These are phyloP conservation scores for Polypterus senegalus DNA, from an alignment of 2,113 vertebrate genomes.

Conservation along the genomic window DNA sequence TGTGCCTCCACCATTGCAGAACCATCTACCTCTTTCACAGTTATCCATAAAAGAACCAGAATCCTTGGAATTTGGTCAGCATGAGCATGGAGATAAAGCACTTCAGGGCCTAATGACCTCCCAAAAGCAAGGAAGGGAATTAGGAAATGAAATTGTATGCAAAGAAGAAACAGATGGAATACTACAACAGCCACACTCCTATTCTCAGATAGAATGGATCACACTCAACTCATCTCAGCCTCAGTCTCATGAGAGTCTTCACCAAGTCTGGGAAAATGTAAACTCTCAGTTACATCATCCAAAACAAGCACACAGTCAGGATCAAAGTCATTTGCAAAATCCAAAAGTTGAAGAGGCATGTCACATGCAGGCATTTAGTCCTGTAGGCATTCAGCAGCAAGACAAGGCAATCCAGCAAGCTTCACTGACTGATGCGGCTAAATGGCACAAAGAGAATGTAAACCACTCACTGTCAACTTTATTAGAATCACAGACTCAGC, in stretches of 20 bases:
- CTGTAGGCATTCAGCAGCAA: slow-evolving; percentile 29
- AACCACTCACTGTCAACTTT: slow-evolving; percentile 22
- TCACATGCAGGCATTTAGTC: slow-evolving; percentile 42
- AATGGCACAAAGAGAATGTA: slow-evolving; percentile 49
- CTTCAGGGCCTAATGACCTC: slow-evolving; percentile 22
- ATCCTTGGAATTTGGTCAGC: slow-evolving; percentile 30
- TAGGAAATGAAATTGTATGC: slow-evolving; percentile 33
- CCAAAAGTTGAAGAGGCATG: slow-evolving; percentile 37
- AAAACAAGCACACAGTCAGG: slow-evolving; percentile 36
- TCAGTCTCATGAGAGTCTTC: slow-evolving; percentile 27
- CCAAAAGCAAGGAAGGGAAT: slow-evolving; percentile 22
- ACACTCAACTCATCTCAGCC: slow-evolving; percentile 54
- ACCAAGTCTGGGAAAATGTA: slow-evolving; percentile 45
- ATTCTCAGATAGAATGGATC: slow-evolving; percentile 58
- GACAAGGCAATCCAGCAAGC: slow-evolving; percentile 32
- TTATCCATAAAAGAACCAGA: slow-evolving; percentile 17
- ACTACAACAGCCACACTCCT: slow-evolving; percentile 29
- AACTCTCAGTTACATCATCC: slow-evolving; percentile 39
- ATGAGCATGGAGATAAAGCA: slow-evolving; percentile 29
- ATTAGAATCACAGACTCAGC: slow-evolving; percentile 33
- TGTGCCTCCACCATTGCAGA: not conserved
- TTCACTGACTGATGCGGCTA: slow-evolving; percentile 42
- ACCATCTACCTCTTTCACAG: slow-evolving; percentile 3
- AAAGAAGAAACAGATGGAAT: slow-evolving; percentile 29
- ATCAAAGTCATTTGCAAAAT: slow-evolving; percentile 52